Percentiles rank a stretch among this genome's conserved stretches.
Evolutionary conservation across 2,888 invertebrate genomes (phyloP).

Genomic region (Eurytoma adleriae): DNA sequence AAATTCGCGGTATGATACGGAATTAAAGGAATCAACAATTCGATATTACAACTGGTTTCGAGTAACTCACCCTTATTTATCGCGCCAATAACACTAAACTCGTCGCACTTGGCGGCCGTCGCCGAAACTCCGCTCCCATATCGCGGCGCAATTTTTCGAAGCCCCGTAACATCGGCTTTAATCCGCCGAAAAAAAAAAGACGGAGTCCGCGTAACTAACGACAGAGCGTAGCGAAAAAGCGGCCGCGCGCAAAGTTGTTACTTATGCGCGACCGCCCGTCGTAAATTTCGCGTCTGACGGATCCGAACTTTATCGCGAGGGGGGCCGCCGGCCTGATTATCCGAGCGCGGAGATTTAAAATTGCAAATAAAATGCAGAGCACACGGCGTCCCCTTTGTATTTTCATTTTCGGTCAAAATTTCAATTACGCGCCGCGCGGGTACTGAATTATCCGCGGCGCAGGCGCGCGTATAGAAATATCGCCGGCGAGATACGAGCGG

Average conservation of each 20-base stretch:
- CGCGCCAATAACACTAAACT: constrained; percentile 31
- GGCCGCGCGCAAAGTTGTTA: constrained; percentile 51
- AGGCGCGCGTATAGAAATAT: too few species aligned
- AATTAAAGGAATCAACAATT: constrained; percentile 14
- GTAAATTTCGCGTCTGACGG: constrained; percentile 56
- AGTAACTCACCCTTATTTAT: constrained; percentile 22
- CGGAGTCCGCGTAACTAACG: constrained; percentile 34
- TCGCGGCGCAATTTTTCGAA: constrained; percentile 17
- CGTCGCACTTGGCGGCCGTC: background rate
- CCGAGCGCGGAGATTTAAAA: constrained; percentile 47
- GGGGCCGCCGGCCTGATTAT: constrained; percentile 40
- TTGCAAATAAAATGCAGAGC: constrained; percentile 25
- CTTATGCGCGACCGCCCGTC: constrained; percentile 47
- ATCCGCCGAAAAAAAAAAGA: constrained; percentile 35
- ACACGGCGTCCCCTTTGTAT: background rate
- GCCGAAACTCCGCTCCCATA: constrained; percentile 25
- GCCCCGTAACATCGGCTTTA: constrained; percentile 36
- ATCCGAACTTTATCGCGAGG: constrained; percentile 56
- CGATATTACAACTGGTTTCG: constrained; percentile 2
- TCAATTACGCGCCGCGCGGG: constrained; percentile 36
- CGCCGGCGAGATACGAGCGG: too few species aligned
- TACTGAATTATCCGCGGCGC: constrained; percentile 6
- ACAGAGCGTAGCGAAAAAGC: constrained; percentile 40
- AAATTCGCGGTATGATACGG: too few species aligned
- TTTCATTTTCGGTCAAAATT: constrained; percentile 18